Conservation (phyloP, 2,888 invertebrate genomes). For the Neoascia interrupta region DNA sequence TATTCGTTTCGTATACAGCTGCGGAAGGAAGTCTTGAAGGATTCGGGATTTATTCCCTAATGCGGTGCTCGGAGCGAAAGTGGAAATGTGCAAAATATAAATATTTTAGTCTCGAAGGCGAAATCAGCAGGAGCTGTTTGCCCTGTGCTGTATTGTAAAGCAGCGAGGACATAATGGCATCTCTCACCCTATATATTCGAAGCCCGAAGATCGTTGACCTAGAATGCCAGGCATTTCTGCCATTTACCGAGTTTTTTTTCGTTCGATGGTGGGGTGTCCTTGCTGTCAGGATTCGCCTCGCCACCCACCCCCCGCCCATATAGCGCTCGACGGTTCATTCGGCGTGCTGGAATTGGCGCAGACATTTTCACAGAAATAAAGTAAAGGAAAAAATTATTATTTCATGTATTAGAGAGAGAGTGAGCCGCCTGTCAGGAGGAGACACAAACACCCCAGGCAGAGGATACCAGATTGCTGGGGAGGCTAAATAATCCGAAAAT, state of each 20-base stretch:
- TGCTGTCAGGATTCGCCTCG: too few species aligned
- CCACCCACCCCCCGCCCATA: too few species aligned
- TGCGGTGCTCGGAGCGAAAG: slow-evolving; percentile 6
- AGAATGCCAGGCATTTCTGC: slow-evolving; percentile 42
- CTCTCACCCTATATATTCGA: slow-evolving; percentile 18
- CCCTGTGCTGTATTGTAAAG: too few species aligned
- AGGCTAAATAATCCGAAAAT: slow-evolving; percentile 53
- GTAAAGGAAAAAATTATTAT: slow-evolving; percentile 37
- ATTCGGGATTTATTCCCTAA: slow-evolving; percentile 27
- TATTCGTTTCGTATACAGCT: too few species aligned
- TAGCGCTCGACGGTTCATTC: too few species aligned
- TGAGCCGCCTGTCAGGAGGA: slow-evolving; percentile 23
- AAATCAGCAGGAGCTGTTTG: slow-evolving; percentile 8
- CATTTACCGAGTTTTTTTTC: slow-evolving; percentile 20
- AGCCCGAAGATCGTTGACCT: slow-evolving; percentile 56
- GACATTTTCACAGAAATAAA: slow-evolving; percentile 45
- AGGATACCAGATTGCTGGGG: slow-evolving; percentile 43
- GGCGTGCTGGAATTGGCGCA: slow-evolving; percentile 21
- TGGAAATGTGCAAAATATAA: slow-evolving; percentile 46
- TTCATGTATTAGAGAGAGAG: slow-evolving; percentile 49
- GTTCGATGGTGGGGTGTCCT: too few species aligned
- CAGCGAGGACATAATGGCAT: slow-evolving; percentile 19
- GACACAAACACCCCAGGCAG: slow-evolving; percentile 12
- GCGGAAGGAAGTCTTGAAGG: slow-evolving; percentile 23
- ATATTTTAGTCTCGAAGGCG: slow-evolving; percentile 29